These are phyloP conservation scores for Colius striatus DNA, from an alignment of 2,113 vertebrate genomes.

Conservation along the genomic window DNA sequence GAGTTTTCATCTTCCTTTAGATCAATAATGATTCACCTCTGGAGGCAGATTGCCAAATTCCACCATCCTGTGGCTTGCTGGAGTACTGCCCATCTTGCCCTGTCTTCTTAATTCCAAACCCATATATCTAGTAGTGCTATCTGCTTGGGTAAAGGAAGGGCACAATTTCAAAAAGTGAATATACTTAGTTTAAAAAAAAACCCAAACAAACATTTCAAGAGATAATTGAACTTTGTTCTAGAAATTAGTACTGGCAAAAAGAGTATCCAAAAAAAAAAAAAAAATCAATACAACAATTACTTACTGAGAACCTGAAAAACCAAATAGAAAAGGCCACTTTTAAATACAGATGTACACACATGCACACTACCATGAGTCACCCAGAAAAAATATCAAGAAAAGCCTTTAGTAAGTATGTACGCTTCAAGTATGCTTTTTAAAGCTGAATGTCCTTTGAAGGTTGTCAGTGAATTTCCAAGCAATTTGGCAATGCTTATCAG, in stretches of 20 bases:
- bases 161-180: background rate
- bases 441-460: background rate
- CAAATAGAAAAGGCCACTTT: background rate
- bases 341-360: background rate
- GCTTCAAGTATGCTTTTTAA: background rate
- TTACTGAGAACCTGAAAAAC: background rate
- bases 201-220: background rate
- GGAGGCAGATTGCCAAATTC: background rate
- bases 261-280: background rate
- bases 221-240: background rate
- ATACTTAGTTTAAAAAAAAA: background rate
- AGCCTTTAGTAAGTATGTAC: background rate
- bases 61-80: background rate
- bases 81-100: background rate
- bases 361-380: background rate
- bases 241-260: background rate
- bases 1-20: slow-evolving; percentile 37
- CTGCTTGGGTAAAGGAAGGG: background rate
- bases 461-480: background rate
- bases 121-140: background rate
- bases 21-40: background rate
- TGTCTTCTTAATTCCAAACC: background rate
- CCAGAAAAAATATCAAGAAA: background rate
- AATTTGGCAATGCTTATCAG: background rate
- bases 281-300: background rate